A percentile compares a stretch with the other conserved stretches of the same genome.
phyloP scores from a whole-genome alignment of 1,140 invertebrate species.

The Drosophila grimshawi region DNA sequence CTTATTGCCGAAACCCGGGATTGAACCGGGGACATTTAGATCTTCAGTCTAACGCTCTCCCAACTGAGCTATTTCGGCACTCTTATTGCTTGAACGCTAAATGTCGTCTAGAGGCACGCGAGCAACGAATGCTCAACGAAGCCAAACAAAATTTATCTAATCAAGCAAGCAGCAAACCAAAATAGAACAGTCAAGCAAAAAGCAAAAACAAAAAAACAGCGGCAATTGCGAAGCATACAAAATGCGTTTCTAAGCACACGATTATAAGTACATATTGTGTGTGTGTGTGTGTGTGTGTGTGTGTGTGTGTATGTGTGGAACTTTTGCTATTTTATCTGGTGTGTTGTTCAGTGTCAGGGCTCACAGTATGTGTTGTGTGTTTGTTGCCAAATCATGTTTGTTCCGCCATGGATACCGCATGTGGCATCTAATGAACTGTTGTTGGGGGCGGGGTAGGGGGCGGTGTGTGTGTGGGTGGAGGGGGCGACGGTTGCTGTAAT shows the following conservation, averaged over 20 bases:
- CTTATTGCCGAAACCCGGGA: slow-evolving; percentile 89
- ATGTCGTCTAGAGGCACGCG: not conserved
- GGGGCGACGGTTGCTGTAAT: not conserved
- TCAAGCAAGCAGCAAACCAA: slow-evolving; percentile 36
- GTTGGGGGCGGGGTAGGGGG: slow-evolving; percentile 58
- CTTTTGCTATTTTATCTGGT: slow-evolving; percentile 6
- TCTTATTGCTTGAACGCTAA: not conserved
- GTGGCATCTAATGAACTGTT: slow-evolving; percentile 78
- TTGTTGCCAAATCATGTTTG: slow-evolving; percentile 76
- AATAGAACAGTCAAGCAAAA: slow-evolving; percentile 53
- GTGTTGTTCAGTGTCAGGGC: slow-evolving; percentile 37
- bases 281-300: not conserved
- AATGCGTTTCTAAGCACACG: slow-evolving; percentile 4
- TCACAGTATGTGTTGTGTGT: slow-evolving; percentile 24
- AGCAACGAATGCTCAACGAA: not conserved
- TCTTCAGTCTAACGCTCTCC: slow-evolving; percentile 93
- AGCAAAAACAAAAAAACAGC: not conserved
- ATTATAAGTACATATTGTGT: not conserved
- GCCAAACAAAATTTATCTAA: slow-evolving; percentile 58
- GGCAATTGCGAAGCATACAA: not conserved
- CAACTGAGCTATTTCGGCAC: slow-evolving; percentile 91
- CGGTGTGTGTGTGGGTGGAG: slow-evolving; percentile 14
- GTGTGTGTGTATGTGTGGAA: not conserved
- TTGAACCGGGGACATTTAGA: slow-evolving; percentile 92
- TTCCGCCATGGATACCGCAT: slow-evolving; percentile 77